Percentiles rank a stretch among this genome's conserved stretches.
Evolutionary conservation across 2,113 vertebrate species (phyloP).

Genomic region (Callospermophilus lateralis): DNA sequence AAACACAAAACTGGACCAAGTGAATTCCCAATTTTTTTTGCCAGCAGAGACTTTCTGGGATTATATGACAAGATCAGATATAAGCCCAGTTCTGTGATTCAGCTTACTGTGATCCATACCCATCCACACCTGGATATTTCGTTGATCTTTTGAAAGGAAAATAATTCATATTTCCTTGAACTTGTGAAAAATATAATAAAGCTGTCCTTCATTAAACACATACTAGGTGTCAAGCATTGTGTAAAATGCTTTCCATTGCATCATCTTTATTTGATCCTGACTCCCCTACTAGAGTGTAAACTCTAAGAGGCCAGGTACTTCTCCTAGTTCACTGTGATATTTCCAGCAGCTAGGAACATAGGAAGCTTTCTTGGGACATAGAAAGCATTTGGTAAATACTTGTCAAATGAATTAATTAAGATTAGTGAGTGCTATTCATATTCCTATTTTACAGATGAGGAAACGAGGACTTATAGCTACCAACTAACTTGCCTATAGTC

Average conservation of each 20-base stretch:
- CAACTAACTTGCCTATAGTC: neutral
- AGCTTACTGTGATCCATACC: neutral
- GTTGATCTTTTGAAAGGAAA: slow-evolving; percentile 27
- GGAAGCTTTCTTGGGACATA: neutral
- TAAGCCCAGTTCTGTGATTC: neutral
- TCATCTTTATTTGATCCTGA: neutral
- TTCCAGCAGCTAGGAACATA: neutral
- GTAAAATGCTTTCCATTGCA: neutral
- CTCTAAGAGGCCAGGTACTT: neutral
- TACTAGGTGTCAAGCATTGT: neutral
- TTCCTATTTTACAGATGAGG: neutral
- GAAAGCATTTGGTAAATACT: neutral
- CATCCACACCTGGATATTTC: neutral
- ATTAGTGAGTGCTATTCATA: neutral
- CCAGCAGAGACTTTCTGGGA: neutral
- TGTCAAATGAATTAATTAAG: neutral
- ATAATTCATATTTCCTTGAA: slow-evolving; percentile 29
- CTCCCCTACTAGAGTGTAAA: neutral
- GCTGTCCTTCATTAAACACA: neutral
- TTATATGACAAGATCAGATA: slow-evolving; percentile 5
- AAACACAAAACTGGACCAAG: neutral
- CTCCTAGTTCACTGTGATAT: neutral
- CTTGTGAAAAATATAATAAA: neutral
- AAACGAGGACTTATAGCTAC: neutral
- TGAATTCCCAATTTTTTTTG: neutral